These are phyloP conservation scores for Amblyteles armatorius DNA, from an alignment of 2,888 invertebrate species.

Conservation along the genomic window DNA sequence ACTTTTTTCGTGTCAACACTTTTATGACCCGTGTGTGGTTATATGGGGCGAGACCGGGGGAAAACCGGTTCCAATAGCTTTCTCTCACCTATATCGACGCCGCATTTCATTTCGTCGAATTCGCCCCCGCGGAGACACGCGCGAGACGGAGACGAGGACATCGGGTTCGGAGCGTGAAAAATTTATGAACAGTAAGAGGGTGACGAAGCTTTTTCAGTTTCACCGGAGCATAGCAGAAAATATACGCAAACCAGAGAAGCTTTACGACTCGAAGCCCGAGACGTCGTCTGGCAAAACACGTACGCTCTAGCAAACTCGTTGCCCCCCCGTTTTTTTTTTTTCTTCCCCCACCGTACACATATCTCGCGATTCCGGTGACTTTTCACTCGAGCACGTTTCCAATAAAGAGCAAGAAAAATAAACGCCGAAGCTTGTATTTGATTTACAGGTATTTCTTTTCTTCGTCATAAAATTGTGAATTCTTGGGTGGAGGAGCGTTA, in stretches of 20 bases:
- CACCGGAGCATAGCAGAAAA: conserved; percentile 12
- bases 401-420: conserved; percentile 66
- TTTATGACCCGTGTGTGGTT: conserved; percentile 73
- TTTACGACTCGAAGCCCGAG: conserved; percentile 56
- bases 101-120: conserved; percentile 59
- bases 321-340: conserved; percentile 29
- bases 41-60: conserved; percentile 42
- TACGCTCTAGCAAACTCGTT: conserved; percentile 12
- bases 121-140: neutral
- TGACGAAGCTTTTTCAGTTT: conserved; percentile 50
- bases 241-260: conserved; percentile 21
- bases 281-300: conserved; percentile 50
- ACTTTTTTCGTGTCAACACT: conserved; percentile 77
- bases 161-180: conserved; percentile 20
- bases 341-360: neutral
- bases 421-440: conserved; percentile 30
- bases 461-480: conserved; percentile 13
- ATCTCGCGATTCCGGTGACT: conserved; percentile 41
- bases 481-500: neutral
- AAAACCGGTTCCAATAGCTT: conserved; percentile 6
- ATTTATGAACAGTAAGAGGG: conserved; percentile 63
- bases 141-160: neutral
- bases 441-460: conserved; percentile 43
- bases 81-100: conserved; percentile 61
- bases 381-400: conserved; percentile 67